A percentile compares a stretch with the other conserved stretches of the same genome.
These are phyloP conservation scores for Odobenus rosmarus DNA, from an alignment of 2,113 vertebrate species.

Conservation along the genomic window DNA sequence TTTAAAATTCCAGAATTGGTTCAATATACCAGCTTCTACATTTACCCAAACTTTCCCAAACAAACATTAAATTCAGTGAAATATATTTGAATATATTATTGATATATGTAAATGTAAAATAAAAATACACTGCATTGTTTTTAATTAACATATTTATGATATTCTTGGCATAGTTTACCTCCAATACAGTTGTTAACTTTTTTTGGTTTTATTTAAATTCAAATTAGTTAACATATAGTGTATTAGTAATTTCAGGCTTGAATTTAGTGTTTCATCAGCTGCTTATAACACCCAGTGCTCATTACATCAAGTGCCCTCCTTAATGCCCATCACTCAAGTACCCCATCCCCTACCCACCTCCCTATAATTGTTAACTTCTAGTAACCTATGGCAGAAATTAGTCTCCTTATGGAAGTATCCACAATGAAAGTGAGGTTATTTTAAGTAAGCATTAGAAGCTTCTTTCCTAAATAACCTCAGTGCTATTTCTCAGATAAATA, in stretches of 20 bases:
- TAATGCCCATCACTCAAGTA: neutral
- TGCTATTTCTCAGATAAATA: slow-evolving; percentile 28
- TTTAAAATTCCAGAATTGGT: neutral
- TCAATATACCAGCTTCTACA: neutral
- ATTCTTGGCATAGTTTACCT: slow-evolving; percentile 16
- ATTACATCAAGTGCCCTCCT: neutral
- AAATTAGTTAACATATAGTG: neutral
- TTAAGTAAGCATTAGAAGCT: neutral
- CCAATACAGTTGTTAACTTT: neutral
- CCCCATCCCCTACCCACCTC: neutral
- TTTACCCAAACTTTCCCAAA: neutral
- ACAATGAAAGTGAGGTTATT: neutral
- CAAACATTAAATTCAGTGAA: slow-evolving; percentile 22
- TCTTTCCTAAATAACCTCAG: slow-evolving; percentile 14
- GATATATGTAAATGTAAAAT: slow-evolving; percentile 48
- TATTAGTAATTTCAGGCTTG: neutral
- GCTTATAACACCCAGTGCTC: neutral
- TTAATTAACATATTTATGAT: slow-evolving; percentile 48
- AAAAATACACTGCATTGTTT: neutral
- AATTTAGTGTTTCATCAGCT: neutral
- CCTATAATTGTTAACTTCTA: neutral
- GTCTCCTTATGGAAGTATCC: neutral
- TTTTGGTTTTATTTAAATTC: neutral
- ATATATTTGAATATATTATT: slow-evolving; percentile 22
- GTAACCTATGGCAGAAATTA: neutral